A percentile compares a stretch with the other conserved stretches of the same genome.
phyloP scores from a whole-genome alignment of 2,113 vertebrate species.

The Sorex fumeus region DNA sequence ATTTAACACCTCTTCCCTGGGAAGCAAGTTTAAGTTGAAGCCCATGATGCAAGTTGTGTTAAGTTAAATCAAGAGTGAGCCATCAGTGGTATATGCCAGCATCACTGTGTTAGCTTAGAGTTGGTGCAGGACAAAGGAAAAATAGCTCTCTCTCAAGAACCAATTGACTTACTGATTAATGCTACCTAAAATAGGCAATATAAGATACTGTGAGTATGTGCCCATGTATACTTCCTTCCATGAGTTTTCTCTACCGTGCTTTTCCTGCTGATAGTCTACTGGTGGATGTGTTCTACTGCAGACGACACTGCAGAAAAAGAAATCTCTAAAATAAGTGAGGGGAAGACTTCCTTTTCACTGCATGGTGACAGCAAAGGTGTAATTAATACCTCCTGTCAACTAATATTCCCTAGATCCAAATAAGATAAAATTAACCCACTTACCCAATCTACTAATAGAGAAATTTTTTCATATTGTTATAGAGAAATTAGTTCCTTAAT shows the following conservation, averaged over 20 bases:
- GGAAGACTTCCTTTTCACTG: background rate
- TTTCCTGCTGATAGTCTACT: background rate
- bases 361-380: background rate
- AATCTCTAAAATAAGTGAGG: background rate
- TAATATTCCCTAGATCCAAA: background rate
- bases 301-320: background rate
- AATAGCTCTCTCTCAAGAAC: background rate
- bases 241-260: background rate
- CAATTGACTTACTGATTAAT: background rate
- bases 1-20: background rate
- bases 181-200: slow-evolving; percentile 27
- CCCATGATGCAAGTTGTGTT: too few species aligned
- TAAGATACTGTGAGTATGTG: background rate
- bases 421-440: background rate
- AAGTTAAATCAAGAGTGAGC: too few species aligned
- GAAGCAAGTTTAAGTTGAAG: background rate
- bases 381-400: background rate
- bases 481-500: background rate
- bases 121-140: background rate
- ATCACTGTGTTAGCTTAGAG: background rate
- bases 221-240: background rate
- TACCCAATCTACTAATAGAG: background rate
- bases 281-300: background rate
- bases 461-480: background rate
- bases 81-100: too few species aligned